Conservation (phyloP, 2,888 invertebrate species). For the Pachliopta kotzebuea region DNA sequence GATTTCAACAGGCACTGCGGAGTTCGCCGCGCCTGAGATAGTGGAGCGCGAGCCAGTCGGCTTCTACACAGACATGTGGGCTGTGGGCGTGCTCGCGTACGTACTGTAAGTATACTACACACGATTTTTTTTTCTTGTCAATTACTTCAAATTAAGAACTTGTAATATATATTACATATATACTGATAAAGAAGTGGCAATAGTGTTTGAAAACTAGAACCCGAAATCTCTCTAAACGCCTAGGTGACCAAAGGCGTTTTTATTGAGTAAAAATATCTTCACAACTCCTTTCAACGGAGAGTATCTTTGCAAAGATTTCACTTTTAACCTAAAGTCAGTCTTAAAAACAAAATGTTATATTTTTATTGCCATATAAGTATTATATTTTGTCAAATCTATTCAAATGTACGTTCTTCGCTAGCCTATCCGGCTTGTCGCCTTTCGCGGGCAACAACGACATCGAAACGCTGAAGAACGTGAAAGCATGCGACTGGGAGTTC, state of each 20-base stretch:
- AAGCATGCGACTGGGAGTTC: constrained; percentile 99
- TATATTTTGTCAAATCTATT: not conserved
- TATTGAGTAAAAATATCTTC: too few species aligned
- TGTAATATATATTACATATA: too few species aligned
- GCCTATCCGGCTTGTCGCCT: constrained; percentile 97
- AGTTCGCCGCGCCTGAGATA: constrained; percentile 99
- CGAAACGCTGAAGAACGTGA: constrained; percentile 98
- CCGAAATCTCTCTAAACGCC: too few species aligned
- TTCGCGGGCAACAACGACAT: constrained; percentile 99
- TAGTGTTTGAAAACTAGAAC: too few species aligned
- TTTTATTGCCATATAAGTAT: too few species aligned
- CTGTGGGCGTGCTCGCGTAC: constrained; percentile 98
- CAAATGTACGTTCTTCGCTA: constrained; percentile 46
- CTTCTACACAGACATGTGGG: constrained; percentile 99
- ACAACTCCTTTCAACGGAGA: too few species aligned
- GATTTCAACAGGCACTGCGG: constrained; percentile 99
- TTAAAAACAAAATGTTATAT: too few species aligned
- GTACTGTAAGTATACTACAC: constrained; percentile 88
- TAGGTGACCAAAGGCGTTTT: too few species aligned
- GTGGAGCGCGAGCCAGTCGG: constrained; percentile 99
- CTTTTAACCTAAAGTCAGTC: too few species aligned
- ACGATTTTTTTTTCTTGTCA: not conserved
- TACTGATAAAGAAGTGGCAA: too few species aligned
- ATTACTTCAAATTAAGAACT: not conserved
- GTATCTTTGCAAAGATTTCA: too few species aligned